Evolutionary conservation across 1,140 invertebrate genomes (phyloP), one percentile per base, ranked within the genome.

Genomic region (Tachypleus tridentatus): DNA sequence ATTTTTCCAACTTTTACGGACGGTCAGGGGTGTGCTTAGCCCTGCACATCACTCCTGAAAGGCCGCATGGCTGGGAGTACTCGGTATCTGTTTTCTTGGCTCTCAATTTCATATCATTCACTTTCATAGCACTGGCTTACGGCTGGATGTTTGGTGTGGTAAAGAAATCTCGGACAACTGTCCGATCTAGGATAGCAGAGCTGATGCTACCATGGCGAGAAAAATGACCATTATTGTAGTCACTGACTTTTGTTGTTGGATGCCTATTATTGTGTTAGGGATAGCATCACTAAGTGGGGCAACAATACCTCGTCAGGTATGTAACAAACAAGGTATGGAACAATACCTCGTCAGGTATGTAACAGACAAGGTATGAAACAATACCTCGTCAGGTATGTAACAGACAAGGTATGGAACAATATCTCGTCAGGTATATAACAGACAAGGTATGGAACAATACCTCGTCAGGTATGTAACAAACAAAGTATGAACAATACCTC

Each of bases 21-120:
- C 80, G 80, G 5, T 84, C 84, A 64, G 85, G 85, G 49, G 82
- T 87, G 71, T 89, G 87, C 66, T 85, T 88, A 70, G 86, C 87
- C 0, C 72, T 88, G 4, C 85, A 88, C 72, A 85, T 89, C 29
- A 60, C 58, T 8, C 7, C 7, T 3, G 10, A 60, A 10, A 47
- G 11, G 10, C 58, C 58, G 10, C 7, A 7, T 7, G 58, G 58
- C 8, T 60, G 58, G 58, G 79, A 83, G 71, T 83, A 82, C 71
- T 82, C 82, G 0, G 81, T 83, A 4, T 80, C 80, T 68, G 76
- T 83, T 6, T 83, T 83, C 72, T 70, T 83, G 4, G 78, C 75
- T 72, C 71, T 80, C 4, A 83, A 83, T 72, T 75, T 82, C 57
- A 58, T 79, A 5, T 82, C 81, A 10, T 80, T 82, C 70, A 69